Evolutionary conservation across 37 sponge, comb jelly and placozoan genomes (phyloP), one percentile per base, ranked within the genome.

Genomic region (Diacarnus erythraeanus): DNA sequence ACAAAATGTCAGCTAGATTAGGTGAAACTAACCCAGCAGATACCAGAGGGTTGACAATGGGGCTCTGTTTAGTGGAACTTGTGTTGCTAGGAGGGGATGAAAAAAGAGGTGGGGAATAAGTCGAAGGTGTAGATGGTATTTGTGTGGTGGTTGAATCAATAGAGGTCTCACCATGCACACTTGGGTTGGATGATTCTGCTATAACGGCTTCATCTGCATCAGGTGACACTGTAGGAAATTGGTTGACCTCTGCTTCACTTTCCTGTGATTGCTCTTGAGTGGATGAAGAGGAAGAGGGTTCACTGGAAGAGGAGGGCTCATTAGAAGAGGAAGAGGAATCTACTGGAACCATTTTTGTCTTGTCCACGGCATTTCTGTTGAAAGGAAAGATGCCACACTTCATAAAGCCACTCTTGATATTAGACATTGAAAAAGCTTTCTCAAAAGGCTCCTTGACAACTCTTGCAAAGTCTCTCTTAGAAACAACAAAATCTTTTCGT

Each of bases 361-460:
- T 25, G 15, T 23, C 38, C 4, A 70, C 12, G 9, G 40, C 71
- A 70, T 70, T 33, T 23, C 40, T 10, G 22, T 70, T 35, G 22
- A 70, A 33, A 70, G 71, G 71, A 23, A 38, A 37, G 20, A 70
- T 70, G 37, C 71, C 39, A 33, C 71, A 70, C 22, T 20, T 70
- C 12, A 10, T 22, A 37, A 12, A 70, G 12, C 8, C 30, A n/a
- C n/a, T n/a, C n/a, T n/a, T n/a, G n/a, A n/a, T n/a, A n/a, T n/a
- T n/a, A n/a, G n/a, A n/a, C n/a, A n/a, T n/a, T n/a, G n/a, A 12
- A 70, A 35, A 70, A 17, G 71, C 36, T 35, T 23, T 35, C 36
- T 70, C 39, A 29, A 70, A 33, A 10, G 71, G 71, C 71, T 64
- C 40, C 41, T 70, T 70, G 40, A 70, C 71, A 12, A 70, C 71